These are phyloP conservation scores for Lynx canadensis DNA, from an alignment of 2,113 vertebrate species.

Conservation along the genomic window DNA sequence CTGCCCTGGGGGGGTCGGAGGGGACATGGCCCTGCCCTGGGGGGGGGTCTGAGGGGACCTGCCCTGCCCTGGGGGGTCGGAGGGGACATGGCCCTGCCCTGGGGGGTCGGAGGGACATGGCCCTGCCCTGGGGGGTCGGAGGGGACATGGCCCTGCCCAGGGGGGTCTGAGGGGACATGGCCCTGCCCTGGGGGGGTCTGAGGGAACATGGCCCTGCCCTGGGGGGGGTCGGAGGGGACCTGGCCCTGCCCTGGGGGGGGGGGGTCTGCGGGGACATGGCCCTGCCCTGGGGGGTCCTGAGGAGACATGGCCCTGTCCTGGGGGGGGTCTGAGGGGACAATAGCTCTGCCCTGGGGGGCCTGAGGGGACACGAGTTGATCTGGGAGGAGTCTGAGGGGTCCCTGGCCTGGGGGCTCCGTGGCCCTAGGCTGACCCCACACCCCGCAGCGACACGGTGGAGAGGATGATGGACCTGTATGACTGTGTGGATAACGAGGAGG, in stretches of 20 bases:
- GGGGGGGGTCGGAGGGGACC: background rate
- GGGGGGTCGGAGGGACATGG: too few relatives aligned
- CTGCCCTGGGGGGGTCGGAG: background rate
- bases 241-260: too few relatives aligned
- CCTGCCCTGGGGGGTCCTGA: background rate
- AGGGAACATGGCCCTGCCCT: too few relatives aligned
- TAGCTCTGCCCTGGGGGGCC: background rate
- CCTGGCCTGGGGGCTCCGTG: background rate
- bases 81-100: too few relatives aligned
- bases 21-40: too few relatives aligned
- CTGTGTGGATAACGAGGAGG: slow-evolving; percentile 92
- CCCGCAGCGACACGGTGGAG: slow-evolving; percentile 90
- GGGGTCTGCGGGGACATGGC: background rate
- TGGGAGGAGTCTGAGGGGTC: background rate
- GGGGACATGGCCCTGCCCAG: background rate
- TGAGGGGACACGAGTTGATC: too few relatives aligned
- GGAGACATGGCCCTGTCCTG: background rate
- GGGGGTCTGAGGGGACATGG: background rate
- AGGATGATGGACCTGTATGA: slow-evolving; percentile 95
- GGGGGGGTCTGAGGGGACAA: background rate
- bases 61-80: background rate
- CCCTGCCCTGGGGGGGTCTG: background rate
- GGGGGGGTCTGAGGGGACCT: too few relatives aligned
- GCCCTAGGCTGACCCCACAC: background rate
- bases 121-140: background rate